Evolutionary conservation across 1,140 invertebrate species (phyloP), one percentile per base, ranked within the genome.

Genomic region (Oedothorax gibbosus): DNA sequence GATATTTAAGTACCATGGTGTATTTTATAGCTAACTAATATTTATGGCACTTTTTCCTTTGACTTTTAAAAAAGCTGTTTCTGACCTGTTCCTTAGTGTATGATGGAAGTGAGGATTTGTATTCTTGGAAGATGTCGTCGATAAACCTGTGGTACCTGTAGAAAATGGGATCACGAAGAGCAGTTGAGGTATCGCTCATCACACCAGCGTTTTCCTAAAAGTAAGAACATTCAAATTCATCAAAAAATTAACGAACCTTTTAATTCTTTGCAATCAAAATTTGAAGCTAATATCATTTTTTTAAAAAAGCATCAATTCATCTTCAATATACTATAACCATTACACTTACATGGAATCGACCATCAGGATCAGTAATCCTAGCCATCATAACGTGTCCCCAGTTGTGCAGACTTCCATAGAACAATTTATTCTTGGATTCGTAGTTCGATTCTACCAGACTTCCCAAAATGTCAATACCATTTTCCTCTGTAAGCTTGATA

Each of bases 341-440:
- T 62, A 7, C 4, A 77, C 56, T 83, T 66, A 88, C 89, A 50
- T 88, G 84, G 83, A 90, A 88, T 65, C 88, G 86, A 51, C 87
- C 87, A 88, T 94, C 93, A 0, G 94, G 94, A 90, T 95, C 95
- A 86, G 95, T 94, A 51, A 92, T 91, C 85, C 91, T 94, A 2
- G 93, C 92, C 85, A 95, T 92, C 60, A 93, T 91, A 9, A 89
- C 88, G 21, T 89, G 90, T 56, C 88, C 89, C 10, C 89, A 85
- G 20, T 88, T 86, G 82, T 91, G 90, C 7, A 92, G 49, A n/a
- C 89, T 89, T 20, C 90, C 90, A 73, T 92, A 93, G 87, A 89
- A 91, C 21, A 88, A 87, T 6, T 86, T 80, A 86, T 92, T 90
- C 3, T 90, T 66, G 20, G 90, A 91, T 78, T 92, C 92, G 15